These are phyloP conservation scores for Phortica magna DNA, from an alignment of 2,888 invertebrate species.

Conservation along the genomic window DNA sequence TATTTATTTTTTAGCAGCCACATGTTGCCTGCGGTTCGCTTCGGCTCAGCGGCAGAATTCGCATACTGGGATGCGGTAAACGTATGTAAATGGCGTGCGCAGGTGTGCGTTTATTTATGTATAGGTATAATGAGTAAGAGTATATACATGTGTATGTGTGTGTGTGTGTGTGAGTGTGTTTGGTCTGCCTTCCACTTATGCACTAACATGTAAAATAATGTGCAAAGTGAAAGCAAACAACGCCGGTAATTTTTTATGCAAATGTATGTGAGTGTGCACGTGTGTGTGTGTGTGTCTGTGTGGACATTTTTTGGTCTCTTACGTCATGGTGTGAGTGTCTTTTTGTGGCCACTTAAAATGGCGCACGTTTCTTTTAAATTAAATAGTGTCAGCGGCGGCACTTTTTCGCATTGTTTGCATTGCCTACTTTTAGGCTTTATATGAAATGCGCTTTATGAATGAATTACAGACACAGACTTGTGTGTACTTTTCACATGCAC, in stretches of 20 bases:
- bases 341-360: background rate
- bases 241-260: constrained; percentile 47
- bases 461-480: background rate
- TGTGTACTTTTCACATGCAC: background rate
- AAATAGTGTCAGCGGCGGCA: background rate
- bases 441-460: background rate
- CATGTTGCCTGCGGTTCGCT: constrained; percentile 57
- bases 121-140: background rate
- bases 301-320: constrained; percentile 5
- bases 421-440: constrained; percentile 40
- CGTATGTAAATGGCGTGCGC: background rate
- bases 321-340: background rate
- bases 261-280: constrained; percentile 36
- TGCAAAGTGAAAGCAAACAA: constrained; percentile 60
- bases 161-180: constrained; percentile 23
- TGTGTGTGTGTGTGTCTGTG: background rate
- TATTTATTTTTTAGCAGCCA: constrained; percentile 47
- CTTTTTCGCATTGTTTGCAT: constrained; percentile 33
- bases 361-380: constrained; percentile 1
- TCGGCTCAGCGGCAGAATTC: too few species aligned
- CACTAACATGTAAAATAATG: constrained; percentile 40
- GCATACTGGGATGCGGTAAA: background rate
- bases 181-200: constrained; percentile 18
- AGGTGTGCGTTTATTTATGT: constrained; percentile 3
- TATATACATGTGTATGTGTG: background rate